Evolutionary conservation across 2,888 invertebrate species (phyloP).

Genomic region (Pseudococcus longispinus): DNA sequence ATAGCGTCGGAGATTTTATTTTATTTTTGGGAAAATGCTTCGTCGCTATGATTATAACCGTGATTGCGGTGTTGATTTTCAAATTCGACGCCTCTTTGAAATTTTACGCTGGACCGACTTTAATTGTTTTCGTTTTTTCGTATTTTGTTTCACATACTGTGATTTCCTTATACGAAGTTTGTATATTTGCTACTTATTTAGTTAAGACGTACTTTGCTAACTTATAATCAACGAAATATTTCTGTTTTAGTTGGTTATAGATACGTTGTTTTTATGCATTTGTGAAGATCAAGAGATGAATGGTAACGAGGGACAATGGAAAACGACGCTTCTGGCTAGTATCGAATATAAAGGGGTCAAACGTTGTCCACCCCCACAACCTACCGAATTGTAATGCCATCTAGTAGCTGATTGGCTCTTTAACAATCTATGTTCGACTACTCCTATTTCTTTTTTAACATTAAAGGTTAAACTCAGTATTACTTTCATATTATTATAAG

Average conservation of each 20-base stretch:
- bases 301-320: slow-evolving; percentile 73
- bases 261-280: slow-evolving; percentile 91
- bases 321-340: slow-evolving; percentile 68
- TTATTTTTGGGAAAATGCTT: slow-evolving; percentile 84
- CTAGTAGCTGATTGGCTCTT: background rate
- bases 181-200: slow-evolving; percentile 59
- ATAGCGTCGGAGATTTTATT: slow-evolving; percentile 91
- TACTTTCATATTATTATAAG: slow-evolving; percentile 39
- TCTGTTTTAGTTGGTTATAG: slow-evolving; percentile 83
- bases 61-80: slow-evolving; percentile 78
- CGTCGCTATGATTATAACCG: slow-evolving; percentile 83
- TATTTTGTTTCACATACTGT: slow-evolving; percentile 94
- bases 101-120: slow-evolving; percentile 85
- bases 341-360: slow-evolving; percentile 45
- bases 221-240: background rate
- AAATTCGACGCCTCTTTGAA: slow-evolving; percentile 76
- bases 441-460: slow-evolving; percentile 11
- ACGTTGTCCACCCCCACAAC: slow-evolving; percentile 19
- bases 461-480: background rate
- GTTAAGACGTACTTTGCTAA: too few relatives aligned
- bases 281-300: slow-evolving; percentile 90
- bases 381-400: slow-evolving; percentile 44
- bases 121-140: slow-evolving; percentile 82
- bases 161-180: slow-evolving; percentile 90
- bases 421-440: background rate